These are phyloP conservation scores for Enteromius fasciolatus DNA, from an alignment of 2,797 vertebrate genomes.

Conservation along the genomic window DNA sequence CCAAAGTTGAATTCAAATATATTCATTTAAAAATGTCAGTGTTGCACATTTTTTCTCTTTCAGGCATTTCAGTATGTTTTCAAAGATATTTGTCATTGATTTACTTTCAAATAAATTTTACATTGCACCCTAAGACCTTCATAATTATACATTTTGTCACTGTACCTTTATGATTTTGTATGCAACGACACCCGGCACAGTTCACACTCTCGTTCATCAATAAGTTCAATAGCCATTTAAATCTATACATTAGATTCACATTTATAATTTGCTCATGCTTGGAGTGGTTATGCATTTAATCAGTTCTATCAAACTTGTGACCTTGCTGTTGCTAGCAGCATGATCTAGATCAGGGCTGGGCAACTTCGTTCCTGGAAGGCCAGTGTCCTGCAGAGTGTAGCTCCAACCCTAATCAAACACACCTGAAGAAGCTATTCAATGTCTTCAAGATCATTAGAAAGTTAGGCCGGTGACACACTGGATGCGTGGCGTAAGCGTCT, in stretches of 20 bases:
- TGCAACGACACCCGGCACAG: neutral
- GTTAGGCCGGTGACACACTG: no score
- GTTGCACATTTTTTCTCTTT: neutral
- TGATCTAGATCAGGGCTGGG: neutral
- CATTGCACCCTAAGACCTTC: neutral
- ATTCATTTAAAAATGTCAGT: neutral
- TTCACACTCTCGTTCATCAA: neutral
- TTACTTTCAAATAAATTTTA: neutral
- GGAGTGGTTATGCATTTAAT: neutral
- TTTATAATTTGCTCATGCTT: constrained; percentile 9
- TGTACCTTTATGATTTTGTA: neutral
- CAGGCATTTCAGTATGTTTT: neutral
- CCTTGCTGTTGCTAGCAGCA: neutral
- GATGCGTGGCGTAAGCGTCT: no score
- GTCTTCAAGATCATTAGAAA: no score
- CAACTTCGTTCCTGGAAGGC: no score
- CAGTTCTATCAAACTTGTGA: neutral
- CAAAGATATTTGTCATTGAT: neutral
- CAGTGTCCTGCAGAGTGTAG: no score
- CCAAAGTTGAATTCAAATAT: neutral
- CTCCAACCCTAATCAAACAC: no score
- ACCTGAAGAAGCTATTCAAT: no score
- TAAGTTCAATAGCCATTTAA: neutral
- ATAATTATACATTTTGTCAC: neutral
- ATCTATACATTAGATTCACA: neutral